Evolutionary conservation across 2,888 invertebrate species (phyloP).

Genomic region (Dione vanillae): DNA sequence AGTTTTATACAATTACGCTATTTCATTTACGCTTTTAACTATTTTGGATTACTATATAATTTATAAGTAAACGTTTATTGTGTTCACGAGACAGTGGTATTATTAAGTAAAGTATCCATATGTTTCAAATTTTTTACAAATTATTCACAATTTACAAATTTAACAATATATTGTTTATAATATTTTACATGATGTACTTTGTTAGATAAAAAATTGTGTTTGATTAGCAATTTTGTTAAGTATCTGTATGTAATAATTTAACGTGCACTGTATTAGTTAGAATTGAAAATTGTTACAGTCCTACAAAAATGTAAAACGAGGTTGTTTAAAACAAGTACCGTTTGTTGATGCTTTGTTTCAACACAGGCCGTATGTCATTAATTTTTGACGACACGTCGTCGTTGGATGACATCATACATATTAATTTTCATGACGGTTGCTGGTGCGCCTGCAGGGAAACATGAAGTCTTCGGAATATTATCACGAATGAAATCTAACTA

Average conservation of each 20-base stretch:
- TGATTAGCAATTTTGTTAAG: neutral
- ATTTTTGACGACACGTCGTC: slow-evolving; percentile 43
- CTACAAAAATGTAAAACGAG: slow-evolving; percentile 40
- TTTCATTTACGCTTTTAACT: no score
- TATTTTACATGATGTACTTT: no score
- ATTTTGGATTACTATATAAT: no score
- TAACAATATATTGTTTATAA: no score
- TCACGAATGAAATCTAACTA: slow-evolving; percentile 7
- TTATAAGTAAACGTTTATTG: no score
- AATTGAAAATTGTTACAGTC: slow-evolving; percentile 19
- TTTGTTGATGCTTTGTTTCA: slow-evolving; percentile 36
- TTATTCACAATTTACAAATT: no score
- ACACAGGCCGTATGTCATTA: slow-evolving; percentile 43
- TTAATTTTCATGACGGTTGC: slow-evolving; percentile 46
- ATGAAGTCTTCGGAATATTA: slow-evolving; percentile 28
- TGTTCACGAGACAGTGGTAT: no score
- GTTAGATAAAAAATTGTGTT: neutral
- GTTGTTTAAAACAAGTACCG: slow-evolving; percentile 36
- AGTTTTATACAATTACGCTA: no score
- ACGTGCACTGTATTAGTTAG: neutral
- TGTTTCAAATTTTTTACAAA: no score
- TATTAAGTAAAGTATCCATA: no score
- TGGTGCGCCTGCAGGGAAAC: slow-evolving; percentile 32
- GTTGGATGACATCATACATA: slow-evolving; percentile 42
- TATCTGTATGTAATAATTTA: neutral